Base-by-base conservation (phyloP, 2,888 invertebrate genomes). In the Euzetes globulus region DNA sequence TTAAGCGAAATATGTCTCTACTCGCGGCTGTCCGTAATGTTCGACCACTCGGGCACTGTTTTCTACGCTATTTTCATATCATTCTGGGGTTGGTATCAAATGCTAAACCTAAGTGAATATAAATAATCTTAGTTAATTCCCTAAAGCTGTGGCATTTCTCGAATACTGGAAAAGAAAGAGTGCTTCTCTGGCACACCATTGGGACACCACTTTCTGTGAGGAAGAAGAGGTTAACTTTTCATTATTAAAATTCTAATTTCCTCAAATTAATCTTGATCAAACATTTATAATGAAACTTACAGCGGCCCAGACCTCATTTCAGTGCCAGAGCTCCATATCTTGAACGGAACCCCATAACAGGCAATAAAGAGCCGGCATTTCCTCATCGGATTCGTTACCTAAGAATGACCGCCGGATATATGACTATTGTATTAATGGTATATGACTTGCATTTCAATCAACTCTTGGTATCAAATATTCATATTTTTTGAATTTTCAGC, bases 91-190 rank as follows among this genome's bases (percentile, higher is more conserved):
- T 80, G 81, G 81, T 4, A 55, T n/a, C n/a, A n/a, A n/a, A n/a
- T n/a, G n/a, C n/a, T n/a, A n/a, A n/a, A n/a, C n/a, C n/a, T n/a
- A n/a, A n/a, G n/a, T n/a, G 6, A 27, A 63, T 33, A 33, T 29
- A 33, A 17, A 63, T 33, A 29, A 63, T 63, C 33, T 6, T 17
- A 33, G 29, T 63, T 11, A 29, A 63, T 33, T 27, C 33, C 33
- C 9, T 33, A 63, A 29, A 71, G 86, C 86, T 72, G 86, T 86
- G 52, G 83, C 86, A 60, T 86, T 86, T 79, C 81, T 86, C 76
- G 86, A 86, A 78, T 86, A 86, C 79, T 86, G 86, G 86, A 86
- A 86, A 78, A 81, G 86, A 65, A 86, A 86, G 79, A 85, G 84
- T 73, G 85, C 85, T 19, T 84, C 84, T 72, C 80, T 86, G 41